A percentile compares a stretch with the other conserved stretches of the same genome.
phyloP scores from a whole-genome alignment of 1,140 invertebrate genomes.

The Aphelinus certus region DNA sequence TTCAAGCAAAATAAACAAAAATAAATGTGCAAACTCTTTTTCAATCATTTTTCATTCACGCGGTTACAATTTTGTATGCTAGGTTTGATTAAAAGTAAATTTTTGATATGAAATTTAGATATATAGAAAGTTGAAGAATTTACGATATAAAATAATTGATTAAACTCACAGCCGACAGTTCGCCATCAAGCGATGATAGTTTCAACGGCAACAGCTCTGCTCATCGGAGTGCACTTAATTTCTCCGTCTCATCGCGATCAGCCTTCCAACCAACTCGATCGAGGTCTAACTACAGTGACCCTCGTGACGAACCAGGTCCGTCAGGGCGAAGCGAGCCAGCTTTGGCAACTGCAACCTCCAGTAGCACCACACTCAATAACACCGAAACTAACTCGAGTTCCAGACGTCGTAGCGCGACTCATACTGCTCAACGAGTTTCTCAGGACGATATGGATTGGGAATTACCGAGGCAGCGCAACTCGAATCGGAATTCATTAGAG shows the following conservation, averaged over 20 bases:
- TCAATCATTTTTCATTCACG: too few relatives aligned
- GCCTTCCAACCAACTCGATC: constrained; percentile 56
- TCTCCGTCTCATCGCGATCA: constrained; percentile 58
- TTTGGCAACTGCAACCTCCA: background rate
- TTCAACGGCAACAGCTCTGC: constrained; percentile 33
- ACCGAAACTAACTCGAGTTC: background rate
- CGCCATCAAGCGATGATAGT: constrained; percentile 51
- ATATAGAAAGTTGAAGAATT: too few relatives aligned
- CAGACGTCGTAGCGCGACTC: background rate
- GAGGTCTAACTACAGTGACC: background rate
- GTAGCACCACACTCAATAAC: background rate
- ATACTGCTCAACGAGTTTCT: background rate
- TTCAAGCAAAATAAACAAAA: too few relatives aligned
- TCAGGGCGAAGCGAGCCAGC: background rate
- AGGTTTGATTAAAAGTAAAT: too few relatives aligned
- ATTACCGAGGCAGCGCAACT: background rate
- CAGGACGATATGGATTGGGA: background rate
- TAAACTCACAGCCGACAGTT: constrained; percentile 34
- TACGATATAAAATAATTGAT: too few relatives aligned
- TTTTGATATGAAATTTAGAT: too few relatives aligned
- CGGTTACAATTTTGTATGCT: too few relatives aligned
- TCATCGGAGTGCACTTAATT: constrained; percentile 46
- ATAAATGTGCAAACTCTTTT: too few relatives aligned
- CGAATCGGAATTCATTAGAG: background rate
- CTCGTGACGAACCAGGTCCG: constrained; percentile 36